phyloP scores from a whole-genome alignment of 1,140 invertebrate species.

The Portunus trituberculatus region DNA sequence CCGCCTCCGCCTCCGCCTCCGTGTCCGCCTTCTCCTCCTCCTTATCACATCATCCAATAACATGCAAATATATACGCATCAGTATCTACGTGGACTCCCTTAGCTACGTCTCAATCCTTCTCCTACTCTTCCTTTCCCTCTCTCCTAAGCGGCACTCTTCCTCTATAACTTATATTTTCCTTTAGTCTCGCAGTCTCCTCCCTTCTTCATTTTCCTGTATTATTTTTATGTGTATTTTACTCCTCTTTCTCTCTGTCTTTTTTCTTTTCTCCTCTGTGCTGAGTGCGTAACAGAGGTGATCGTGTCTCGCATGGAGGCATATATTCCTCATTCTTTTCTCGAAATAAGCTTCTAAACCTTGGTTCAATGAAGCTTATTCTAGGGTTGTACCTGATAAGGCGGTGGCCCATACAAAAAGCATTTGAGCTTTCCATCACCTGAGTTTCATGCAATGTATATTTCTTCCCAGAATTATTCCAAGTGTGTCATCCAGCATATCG shows the following conservation, averaged over 20 bases:
- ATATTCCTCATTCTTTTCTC: too few species aligned
- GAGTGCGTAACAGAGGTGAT: too few species aligned
- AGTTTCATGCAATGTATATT: too few species aligned
- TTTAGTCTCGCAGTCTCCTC: not conserved
- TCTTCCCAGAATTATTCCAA: too few species aligned
- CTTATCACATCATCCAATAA: not conserved
- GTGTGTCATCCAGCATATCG: too few species aligned
- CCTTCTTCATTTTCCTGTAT: not conserved
- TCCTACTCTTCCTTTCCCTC: not conserved
- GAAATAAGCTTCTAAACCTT: too few species aligned
- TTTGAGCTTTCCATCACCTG: too few species aligned
- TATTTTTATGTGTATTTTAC: not conserved
- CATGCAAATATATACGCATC: too few species aligned
- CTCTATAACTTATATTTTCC: not conserved
- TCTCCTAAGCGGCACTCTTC: not conserved
- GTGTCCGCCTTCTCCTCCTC: not conserved
- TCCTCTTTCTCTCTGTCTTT: not conserved
- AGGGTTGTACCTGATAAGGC: too few species aligned
- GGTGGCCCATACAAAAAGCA: too few species aligned
- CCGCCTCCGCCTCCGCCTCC: not conserved
- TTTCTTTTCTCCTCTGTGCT: not conserved
- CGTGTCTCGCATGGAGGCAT: too few species aligned
- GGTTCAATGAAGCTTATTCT: too few species aligned
- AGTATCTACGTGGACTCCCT: not conserved
- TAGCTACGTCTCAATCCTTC: not conserved